phyloP scores from a whole-genome alignment of 30 jellyfish, hydroid and myxozoan species.

The Rhopilema esculentum region DNA sequence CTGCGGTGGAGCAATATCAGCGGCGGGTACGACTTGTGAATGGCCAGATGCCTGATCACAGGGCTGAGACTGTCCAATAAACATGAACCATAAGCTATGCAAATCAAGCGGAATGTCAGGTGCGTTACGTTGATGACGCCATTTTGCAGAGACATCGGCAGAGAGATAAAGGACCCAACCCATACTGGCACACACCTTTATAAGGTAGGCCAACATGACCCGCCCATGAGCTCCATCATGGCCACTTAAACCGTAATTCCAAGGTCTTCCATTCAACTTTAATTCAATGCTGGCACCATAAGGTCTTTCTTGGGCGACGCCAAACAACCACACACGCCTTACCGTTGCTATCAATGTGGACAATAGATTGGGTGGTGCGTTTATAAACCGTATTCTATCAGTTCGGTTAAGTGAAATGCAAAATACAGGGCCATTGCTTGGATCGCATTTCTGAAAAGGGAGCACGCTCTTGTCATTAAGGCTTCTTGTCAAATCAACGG shows the following conservation, averaged over 20 bases:
- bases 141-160: constrained; percentile 78
- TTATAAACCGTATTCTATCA: constrained; percentile 48
- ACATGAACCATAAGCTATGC: constrained; percentile 72
- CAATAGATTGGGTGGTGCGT: constrained; percentile 59
- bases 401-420: constrained; percentile 41
- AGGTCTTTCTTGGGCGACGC: background rate
- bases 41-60: constrained; percentile 10
- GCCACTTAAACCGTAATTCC: constrained; percentile 26
- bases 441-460: constrained; percentile 46
- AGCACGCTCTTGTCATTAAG: constrained; percentile 43
- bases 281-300: constrained; percentile 16
- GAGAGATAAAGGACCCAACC: constrained; percentile 74
- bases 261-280: constrained; percentile 64
- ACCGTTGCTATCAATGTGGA: constrained; percentile 17
- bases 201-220: constrained; percentile 28
- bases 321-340: constrained; percentile 50
- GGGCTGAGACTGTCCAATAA: background rate
- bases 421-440: constrained; percentile 36
- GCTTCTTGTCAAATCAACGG: constrained; percentile 50
- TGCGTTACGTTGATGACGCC: constrained; percentile 42
- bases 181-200: constrained; percentile 24
- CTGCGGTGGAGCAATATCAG: too few relatives aligned
- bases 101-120: constrained; percentile 73
- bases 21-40: too few relatives aligned
- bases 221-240: constrained; percentile 71